These are phyloP conservation scores for Prionace glauca DNA, from an alignment of 2,797 vertebrate genomes.

Conservation along the genomic window DNA sequence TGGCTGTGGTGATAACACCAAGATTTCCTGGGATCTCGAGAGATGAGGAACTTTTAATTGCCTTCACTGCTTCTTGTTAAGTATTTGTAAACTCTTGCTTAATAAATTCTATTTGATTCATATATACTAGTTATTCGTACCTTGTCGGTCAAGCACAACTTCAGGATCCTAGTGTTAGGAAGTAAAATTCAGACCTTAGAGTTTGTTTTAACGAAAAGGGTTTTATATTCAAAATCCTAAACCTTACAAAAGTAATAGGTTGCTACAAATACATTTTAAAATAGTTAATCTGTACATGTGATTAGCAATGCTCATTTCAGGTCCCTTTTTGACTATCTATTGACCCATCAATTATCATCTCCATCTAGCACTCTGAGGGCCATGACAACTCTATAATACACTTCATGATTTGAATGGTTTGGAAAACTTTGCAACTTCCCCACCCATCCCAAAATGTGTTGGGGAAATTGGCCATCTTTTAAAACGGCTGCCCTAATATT, in stretches of 20 bases:
- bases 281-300: not conserved
- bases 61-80: too few relatives aligned
- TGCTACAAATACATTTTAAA: not conserved
- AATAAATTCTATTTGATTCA: too few relatives aligned
- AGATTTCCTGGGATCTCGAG: too few relatives aligned
- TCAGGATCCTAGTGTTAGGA: too few relatives aligned
- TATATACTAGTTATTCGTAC: too few relatives aligned
- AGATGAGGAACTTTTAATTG: too few relatives aligned
- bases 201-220: too few relatives aligned
- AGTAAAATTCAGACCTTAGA: too few relatives aligned
- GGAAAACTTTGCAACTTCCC: not conserved
- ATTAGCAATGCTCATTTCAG: not conserved
- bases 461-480: not conserved
- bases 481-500: not conserved
- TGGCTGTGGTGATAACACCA: too few relatives aligned
- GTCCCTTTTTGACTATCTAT: not conserved
- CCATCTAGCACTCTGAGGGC: not conserved
- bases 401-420: not conserved
- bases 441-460: not conserved
- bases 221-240: too few relatives aligned
- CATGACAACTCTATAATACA: not conserved
- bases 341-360: not conserved
- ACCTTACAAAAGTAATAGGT: not conserved
- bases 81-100: too few relatives aligned
- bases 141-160: too few relatives aligned